Conservation (phyloP, 1,140 invertebrate species). For the Lordiphosa mommai region DNA sequence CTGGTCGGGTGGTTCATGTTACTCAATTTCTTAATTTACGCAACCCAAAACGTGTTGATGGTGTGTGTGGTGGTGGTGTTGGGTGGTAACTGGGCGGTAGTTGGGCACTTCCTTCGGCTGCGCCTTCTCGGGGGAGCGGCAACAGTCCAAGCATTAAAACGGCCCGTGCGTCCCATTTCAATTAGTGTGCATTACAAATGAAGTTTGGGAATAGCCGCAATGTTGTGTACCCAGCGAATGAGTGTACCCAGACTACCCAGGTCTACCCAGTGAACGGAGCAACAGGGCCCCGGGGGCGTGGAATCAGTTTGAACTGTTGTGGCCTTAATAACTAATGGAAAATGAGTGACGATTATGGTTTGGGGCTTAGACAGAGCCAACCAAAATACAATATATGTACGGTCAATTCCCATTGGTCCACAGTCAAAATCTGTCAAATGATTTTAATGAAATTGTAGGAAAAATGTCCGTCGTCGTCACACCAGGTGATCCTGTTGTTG, state of each 20-base stretch:
- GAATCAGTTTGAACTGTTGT: too few relatives aligned
- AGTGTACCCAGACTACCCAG: constrained; percentile 2
- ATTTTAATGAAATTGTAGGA: too few relatives aligned
- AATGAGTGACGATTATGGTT: too few relatives aligned
- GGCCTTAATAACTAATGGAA: too few relatives aligned
- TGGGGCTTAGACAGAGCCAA: too few relatives aligned
- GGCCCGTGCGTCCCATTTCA: constrained; percentile 71
- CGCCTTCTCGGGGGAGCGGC: constrained; percentile 6
- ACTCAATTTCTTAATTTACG: constrained; percentile 72
- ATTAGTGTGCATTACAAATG: constrained; percentile 77
- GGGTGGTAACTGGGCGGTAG: background rate
- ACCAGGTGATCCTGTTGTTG: too few relatives aligned
- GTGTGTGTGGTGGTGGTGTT: background rate
- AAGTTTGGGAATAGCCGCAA: constrained; percentile 69
- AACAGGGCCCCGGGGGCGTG: constrained; percentile 5
- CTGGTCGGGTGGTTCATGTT: constrained; percentile 20
- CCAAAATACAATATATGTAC: too few relatives aligned
- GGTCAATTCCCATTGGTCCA: too few relatives aligned
- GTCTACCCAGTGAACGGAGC: background rate
- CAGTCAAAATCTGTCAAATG: too few relatives aligned
- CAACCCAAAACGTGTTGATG: constrained; percentile 64
- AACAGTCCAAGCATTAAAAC: constrained; percentile 64
- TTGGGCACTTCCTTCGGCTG: constrained; percentile 1
- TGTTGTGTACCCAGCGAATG: too few relatives aligned
- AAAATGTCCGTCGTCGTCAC: too few relatives aligned